Evolutionary conservation across 1,140 invertebrate species (phyloP), one percentile per base, ranked within the genome.

Genomic region (Pachypeltis micranthus): DNA sequence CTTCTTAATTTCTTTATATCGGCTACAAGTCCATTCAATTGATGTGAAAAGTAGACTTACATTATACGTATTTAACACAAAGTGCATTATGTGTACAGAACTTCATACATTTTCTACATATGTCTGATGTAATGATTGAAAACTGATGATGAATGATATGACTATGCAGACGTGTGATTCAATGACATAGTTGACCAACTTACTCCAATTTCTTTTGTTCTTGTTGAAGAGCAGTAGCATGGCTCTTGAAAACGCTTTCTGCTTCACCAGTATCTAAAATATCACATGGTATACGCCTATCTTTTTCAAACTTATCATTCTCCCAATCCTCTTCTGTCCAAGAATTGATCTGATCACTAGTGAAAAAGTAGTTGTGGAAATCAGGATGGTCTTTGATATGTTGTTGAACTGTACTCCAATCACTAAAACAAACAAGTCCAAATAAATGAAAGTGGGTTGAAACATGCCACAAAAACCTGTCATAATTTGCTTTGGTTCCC

Each of bases 161-260:
- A n/a, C n/a, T n/a, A n/a, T n/a, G n/a, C n/a, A n/a, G n/a, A n/a
- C n/a, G n/a, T n/a, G n/a, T n/a, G n/a, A n/a, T n/a, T n/a, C n/a
- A n/a, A n/a, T n/a, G n/a, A n/a, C n/a, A n/a, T n/a, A n/a, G n/a
- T n/a, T n/a, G n/a, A n/a, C n/a, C n/a, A n/a, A 80, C 88, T 84
- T 78, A 95, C 91, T 95, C 91, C 70, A 88, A 81, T 76, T 89
- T 86, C 72, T 89, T 86, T 70, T 93, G 87, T 72, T 94, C 90
- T 72, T 90, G 88, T 71, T 96, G 91, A 26, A 96, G 79, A 57
- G 88, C 85, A 73, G 92, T 91, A 25, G 94, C 81, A 75, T 93
- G 92, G 70, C 91, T 93, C 72, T 88, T 88, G 74, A 92, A 97
- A 7, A 92, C 88, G 0, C 84, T 86, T 74, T 95, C 91, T 14